Conservation (phyloP, 2,888 invertebrate genomes). For the Subacronicta megacephala region DNA sequence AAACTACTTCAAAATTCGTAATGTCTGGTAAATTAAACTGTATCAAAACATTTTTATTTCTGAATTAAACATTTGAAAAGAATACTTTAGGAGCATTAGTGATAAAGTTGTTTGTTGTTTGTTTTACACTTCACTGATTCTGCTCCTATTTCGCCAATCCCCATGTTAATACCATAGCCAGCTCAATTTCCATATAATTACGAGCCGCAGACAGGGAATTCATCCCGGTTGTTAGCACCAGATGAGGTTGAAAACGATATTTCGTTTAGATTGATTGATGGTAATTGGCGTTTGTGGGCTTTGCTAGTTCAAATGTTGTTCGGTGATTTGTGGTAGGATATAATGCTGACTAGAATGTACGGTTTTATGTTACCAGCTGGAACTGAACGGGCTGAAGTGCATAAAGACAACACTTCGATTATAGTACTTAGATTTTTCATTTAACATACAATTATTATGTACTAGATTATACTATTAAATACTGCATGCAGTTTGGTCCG, state of each 20-base stretch:
- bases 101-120: too few relatives aligned
- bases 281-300: conserved; percentile 21
- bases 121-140: too few relatives aligned
- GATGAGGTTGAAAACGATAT: conserved; percentile 40
- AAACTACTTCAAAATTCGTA: too few relatives aligned
- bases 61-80: too few relatives aligned
- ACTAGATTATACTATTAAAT: too few relatives aligned
- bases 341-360: not conserved
- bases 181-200: conserved; percentile 40
- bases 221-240: conserved; percentile 41
- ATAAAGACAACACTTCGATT: too few relatives aligned
- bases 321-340: conserved; percentile 8
- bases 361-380: not conserved
- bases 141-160: not conserved
- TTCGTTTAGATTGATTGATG: conserved; percentile 38
- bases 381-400: not conserved
- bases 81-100: too few relatives aligned
- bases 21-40: too few relatives aligned
- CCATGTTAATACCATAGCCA: not conserved
- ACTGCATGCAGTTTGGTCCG: too few relatives aligned
- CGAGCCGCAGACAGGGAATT: conserved; percentile 30
- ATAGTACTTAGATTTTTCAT: too few relatives aligned
- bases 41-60: too few relatives aligned
- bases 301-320: conserved; percentile 5
- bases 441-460: too few relatives aligned